A percentile compares a stretch with the other conserved stretches of the same genome.
Conservation (phyloP, 1,140 invertebrate genomes). For the Drosophila pectinifera region DNA sequence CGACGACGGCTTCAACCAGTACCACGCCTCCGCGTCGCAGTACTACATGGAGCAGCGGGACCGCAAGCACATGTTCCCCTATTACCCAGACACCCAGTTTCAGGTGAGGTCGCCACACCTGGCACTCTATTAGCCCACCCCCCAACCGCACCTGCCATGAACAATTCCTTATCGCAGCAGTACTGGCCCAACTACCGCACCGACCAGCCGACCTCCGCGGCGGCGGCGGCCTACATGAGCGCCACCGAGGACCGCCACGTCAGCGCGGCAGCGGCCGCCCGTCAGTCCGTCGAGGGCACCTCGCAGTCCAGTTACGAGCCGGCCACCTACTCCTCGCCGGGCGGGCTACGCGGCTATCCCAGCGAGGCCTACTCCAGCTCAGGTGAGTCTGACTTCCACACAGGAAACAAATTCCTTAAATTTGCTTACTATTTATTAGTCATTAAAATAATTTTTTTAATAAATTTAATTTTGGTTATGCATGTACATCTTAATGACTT, state of each 20-base stretch:
- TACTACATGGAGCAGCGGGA: constrained; percentile 83
- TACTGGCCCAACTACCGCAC: constrained; percentile 83
- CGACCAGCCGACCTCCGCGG: constrained; percentile 74
- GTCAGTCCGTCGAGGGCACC: constrained; percentile 83
- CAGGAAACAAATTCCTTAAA: neutral
- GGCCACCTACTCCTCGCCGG: constrained; percentile 81
- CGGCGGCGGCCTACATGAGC: constrained; percentile 81
- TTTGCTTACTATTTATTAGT: no score
- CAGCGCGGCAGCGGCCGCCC: constrained; percentile 73
- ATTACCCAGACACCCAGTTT: constrained; percentile 84
- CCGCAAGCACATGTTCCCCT: constrained; percentile 83
- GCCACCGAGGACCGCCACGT: constrained; percentile 82
- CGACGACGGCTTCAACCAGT: constrained; percentile 82
- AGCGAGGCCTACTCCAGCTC: constrained; percentile 82
- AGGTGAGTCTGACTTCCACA: constrained; percentile 56
- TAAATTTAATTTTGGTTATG: no score
- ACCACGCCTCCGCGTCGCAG: constrained; percentile 69
- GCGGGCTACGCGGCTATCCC: constrained; percentile 79
- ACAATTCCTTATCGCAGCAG: constrained; percentile 58
- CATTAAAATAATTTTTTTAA: no score
- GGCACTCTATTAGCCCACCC: neutral
- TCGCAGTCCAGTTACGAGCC: constrained; percentile 85
- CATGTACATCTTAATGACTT: no score
- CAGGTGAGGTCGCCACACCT: constrained; percentile 65
- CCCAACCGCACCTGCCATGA: constrained; percentile 24